A percentile compares a stretch with the other conserved stretches of the same genome.
Evolutionary conservation across 2,888 invertebrate species (phyloP).

Genomic region (Reticulitermes lucifugus): DNA sequence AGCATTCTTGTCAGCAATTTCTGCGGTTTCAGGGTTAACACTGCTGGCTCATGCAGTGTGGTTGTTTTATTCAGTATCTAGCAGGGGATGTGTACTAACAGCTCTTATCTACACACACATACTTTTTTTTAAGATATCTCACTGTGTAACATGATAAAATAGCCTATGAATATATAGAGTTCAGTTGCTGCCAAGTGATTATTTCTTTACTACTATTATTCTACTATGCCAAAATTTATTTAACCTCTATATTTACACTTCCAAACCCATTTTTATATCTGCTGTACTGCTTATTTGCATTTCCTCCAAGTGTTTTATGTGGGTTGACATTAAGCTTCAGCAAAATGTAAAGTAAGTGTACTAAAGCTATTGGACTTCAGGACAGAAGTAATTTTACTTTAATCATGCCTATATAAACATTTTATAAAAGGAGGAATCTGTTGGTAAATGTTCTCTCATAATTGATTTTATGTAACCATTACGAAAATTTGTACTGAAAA

Average conservation of each 20-base stretch:
- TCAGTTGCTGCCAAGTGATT: conserved; percentile 8
- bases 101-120: too few species aligned
- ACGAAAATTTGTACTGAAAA: too few species aligned
- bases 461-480: too few species aligned
- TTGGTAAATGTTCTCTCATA: too few species aligned
- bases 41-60: too few species aligned
- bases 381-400: neutral
- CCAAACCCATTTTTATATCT: neutral
- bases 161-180: neutral
- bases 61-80: too few species aligned
- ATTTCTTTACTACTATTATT: neutral
- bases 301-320: neutral
- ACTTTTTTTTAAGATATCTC: too few species aligned
- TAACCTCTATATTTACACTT: neutral
- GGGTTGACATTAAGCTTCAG: neutral
- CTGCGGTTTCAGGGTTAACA: too few species aligned
- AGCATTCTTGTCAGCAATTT: too few species aligned
- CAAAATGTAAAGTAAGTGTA: neutral
- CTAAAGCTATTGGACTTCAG: neutral
- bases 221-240: neutral
- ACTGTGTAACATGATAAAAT: neutral
- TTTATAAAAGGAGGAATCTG: too few species aligned
- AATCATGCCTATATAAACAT: too few species aligned
- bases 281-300: neutral
- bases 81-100: too few species aligned